Conservation (phyloP, 2,797 vertebrate species). For the Thaleichthys pacificus region DNA sequence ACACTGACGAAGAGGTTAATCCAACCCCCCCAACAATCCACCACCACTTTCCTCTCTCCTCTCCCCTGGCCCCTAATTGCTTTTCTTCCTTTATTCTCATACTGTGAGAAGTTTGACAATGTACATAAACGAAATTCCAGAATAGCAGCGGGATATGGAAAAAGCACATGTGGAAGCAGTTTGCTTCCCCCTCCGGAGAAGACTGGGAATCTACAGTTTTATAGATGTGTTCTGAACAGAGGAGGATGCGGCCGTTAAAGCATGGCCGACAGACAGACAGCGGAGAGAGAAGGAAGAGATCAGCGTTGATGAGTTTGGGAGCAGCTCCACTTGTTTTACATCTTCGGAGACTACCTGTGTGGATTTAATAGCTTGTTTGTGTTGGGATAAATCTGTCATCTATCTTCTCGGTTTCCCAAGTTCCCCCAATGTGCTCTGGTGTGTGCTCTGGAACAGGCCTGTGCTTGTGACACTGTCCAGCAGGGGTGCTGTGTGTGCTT, state of each 20-base stretch:
- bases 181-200: conserved; percentile 59
- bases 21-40: conserved; percentile 14
- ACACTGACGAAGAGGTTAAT: conserved; percentile 28
- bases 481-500: not conserved
- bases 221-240: conserved; percentile 58
- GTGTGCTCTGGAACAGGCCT: not conserved
- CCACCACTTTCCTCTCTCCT: conserved; percentile 31
- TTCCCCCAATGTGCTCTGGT: not conserved
- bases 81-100: conserved; percentile 74
- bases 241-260: conserved; percentile 43
- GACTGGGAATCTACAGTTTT: conserved; percentile 61
- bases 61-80: conserved; percentile 62
- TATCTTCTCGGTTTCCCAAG: not conserved
- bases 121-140: conserved; percentile 76
- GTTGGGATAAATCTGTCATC: not conserved
- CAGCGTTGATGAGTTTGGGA: not conserved
- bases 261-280: conserved; percentile 17
- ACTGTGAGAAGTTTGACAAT: conserved; percentile 76
- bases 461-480: not conserved
- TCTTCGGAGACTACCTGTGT: conserved; percentile 13
- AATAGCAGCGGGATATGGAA: conserved; percentile 71
- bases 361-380: conserved; percentile 5
- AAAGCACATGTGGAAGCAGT: conserved; percentile 77
- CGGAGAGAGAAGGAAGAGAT: not conserved
- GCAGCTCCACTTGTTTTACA: conserved; percentile 21